Base-by-base conservation (phyloP, 2,113 vertebrate species). In the Nesoenas mayeri region DNA sequence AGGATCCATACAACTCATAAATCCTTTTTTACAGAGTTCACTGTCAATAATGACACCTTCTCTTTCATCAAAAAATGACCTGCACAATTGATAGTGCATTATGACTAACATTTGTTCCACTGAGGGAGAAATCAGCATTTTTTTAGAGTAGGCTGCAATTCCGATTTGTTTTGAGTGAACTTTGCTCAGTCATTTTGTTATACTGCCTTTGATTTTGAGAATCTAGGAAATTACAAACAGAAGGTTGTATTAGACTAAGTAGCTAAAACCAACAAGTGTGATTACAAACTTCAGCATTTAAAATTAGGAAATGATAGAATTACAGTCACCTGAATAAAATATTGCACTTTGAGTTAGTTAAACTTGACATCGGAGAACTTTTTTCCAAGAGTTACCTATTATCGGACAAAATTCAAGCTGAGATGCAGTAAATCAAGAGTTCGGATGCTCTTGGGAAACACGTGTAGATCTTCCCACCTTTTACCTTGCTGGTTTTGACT, bases 251-350 rank as follows among this genome's bases (percentile, higher is more conserved):
- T 64, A 51, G 88, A 61, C 1, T 44, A 67, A n/a, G 6, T 26
- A 53, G 2, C 4, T 80, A 69, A 80, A 61, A 0, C 1, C 0
- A 78, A 28, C 4, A 65, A 77, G n/a, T 73, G 44, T 20, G 3
- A 28, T 54, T 84, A 53, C 2, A 70, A 71, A 74, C 22, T 10
- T 50, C 48, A 91, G 5, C 10, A 66, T 69, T 65, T 61, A 70
- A 93, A 73, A 81, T 42, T 32, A 84, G 24, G 6, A 84, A 70
- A 36, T 25, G 9, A n/a, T 4, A 80, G 26, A 80, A 84, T 69
- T 78, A 38, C 31, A 44, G 24, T 48, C 10, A 57, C 2, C 9
- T 73, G 14, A 60, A 57, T 7, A 70, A 84, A 80, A 70, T 44
- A 38, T 18, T 6, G 0, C 18, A 62, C 16, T 81, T 65, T 40